Conservation (phyloP, 2,888 invertebrate genomes). For the Microdon myrmicae region DNA sequence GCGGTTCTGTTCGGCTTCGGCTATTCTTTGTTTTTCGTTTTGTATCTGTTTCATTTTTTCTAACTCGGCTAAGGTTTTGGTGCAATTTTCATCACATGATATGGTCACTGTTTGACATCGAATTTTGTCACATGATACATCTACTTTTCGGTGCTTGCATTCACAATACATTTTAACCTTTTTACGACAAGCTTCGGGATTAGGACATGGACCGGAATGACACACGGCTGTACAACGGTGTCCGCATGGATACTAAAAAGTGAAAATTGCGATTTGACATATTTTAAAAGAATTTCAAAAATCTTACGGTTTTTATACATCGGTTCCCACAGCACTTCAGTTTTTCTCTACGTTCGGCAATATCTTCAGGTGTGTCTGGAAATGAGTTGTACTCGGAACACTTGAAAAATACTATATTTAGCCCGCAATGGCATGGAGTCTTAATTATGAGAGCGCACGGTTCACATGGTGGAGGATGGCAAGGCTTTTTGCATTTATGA, state of each 20-base stretch:
- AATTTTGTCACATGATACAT: conserved; percentile 75
- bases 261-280: too few relatives aligned
- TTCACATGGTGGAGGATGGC: conserved; percentile 80
- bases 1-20: conserved; percentile 75
- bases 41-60: conserved; percentile 68
- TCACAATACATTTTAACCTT: conserved; percentile 82
- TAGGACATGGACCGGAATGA: conserved; percentile 78
- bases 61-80: conserved; percentile 70
- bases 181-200: conserved; percentile 77
- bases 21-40: conserved; percentile 69
- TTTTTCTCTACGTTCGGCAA: conserved; percentile 56
- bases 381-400: conserved; percentile 76
- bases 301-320: conserved; percentile 81
- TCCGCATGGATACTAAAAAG: conserved; percentile 78
- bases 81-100: conserved; percentile 75
- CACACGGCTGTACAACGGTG: conserved; percentile 82
- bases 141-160: conserved; percentile 81
- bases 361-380: conserved; percentile 66
- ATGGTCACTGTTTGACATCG: conserved; percentile 65
- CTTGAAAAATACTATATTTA: conserved; percentile 78
- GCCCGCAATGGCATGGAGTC: conserved; percentile 83
- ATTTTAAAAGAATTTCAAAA: conserved; percentile 15
- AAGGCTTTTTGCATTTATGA: conserved; percentile 77
- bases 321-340: conserved; percentile 78
- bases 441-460: conserved; percentile 78